phyloP scores from a whole-genome alignment of 1,140 invertebrate species.

The Parapsyche elsis region DNA sequence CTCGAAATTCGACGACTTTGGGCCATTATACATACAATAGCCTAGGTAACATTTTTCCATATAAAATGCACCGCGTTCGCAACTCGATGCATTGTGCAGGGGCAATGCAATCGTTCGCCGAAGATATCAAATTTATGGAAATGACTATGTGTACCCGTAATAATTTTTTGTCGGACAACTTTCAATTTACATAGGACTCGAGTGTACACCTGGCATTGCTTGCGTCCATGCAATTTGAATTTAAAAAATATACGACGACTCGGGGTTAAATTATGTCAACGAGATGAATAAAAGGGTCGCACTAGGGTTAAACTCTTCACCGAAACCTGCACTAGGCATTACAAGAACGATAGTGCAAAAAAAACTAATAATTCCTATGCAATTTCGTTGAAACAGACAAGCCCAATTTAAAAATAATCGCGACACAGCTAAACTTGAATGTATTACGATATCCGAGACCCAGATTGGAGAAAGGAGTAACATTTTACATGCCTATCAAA shows the following conservation, averaged over 20 bases:
- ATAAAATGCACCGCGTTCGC: background rate
- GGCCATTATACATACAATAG: background rate
- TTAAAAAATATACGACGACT: background rate
- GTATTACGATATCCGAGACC: too few relatives aligned
- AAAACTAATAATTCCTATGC: too few relatives aligned
- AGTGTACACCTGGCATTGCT: conserved; percentile 13
- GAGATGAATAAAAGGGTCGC: conserved; percentile 1
- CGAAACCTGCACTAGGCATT: background rate
- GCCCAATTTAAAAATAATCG: too few relatives aligned
- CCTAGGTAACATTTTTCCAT: too few relatives aligned
- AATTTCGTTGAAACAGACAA: too few relatives aligned
- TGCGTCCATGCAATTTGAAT: background rate
- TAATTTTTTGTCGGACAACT: background rate
- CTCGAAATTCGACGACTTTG: background rate
- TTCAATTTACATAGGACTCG: conserved; percentile 17
- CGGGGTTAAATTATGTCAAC: conserved; percentile 25
- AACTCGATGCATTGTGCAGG: background rate
- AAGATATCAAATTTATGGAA: conserved; percentile 20
- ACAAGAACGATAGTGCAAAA: too few relatives aligned
- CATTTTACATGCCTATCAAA: too few relatives aligned
- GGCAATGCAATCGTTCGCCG: background rate
- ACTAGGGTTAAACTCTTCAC: background rate
- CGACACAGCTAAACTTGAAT: too few relatives aligned
- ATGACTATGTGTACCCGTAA: background rate
- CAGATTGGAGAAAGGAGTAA: too few relatives aligned